A percentile compares a stretch with the other conserved stretches of the same genome.
These are phyloP conservation scores for Phocoena sinus DNA, from an alignment of 2,113 vertebrate genomes.

Conservation along the genomic window DNA sequence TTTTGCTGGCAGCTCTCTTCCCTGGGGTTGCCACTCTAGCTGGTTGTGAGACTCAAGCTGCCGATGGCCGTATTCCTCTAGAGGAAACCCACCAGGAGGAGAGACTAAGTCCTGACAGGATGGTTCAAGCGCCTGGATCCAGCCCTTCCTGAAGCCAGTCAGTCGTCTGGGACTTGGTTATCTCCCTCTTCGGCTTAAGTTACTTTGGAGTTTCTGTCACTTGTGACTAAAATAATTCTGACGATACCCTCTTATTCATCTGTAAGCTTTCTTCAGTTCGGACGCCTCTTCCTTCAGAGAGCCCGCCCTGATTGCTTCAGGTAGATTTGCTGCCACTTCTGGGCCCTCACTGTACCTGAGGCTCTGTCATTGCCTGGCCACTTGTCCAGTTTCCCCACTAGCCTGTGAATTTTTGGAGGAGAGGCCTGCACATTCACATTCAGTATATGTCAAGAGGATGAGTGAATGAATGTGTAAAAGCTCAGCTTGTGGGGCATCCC, in stretches of 20 bases:
- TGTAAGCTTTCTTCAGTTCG: not conserved
- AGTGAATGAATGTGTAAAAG: not conserved
- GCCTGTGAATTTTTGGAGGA: not conserved
- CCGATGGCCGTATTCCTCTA: not conserved
- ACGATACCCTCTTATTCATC: not conserved
- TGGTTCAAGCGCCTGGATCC: not conserved
- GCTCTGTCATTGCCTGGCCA: not conserved
- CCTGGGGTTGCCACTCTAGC: too few relatives aligned
- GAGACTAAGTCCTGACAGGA: not conserved
- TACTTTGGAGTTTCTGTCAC: not conserved
- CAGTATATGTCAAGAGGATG: too few relatives aligned
- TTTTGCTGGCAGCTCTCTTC: not conserved
- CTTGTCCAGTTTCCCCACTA: not conserved
- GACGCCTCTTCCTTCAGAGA: not conserved
- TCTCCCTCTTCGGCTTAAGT: not conserved
- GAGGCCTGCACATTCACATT: not conserved
- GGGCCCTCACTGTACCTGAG: too few relatives aligned
- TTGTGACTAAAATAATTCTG: not conserved
- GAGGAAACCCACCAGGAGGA: not conserved
- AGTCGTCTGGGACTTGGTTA: not conserved
- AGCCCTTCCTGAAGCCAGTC: not conserved
- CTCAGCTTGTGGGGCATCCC: not conserved
- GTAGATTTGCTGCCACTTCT: not conserved
- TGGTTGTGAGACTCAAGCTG: not conserved
- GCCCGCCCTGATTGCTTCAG: not conserved